phyloP scores from a whole-genome alignment of 2,797 vertebrate genomes.

The Fundulus diaphanus region DNA sequence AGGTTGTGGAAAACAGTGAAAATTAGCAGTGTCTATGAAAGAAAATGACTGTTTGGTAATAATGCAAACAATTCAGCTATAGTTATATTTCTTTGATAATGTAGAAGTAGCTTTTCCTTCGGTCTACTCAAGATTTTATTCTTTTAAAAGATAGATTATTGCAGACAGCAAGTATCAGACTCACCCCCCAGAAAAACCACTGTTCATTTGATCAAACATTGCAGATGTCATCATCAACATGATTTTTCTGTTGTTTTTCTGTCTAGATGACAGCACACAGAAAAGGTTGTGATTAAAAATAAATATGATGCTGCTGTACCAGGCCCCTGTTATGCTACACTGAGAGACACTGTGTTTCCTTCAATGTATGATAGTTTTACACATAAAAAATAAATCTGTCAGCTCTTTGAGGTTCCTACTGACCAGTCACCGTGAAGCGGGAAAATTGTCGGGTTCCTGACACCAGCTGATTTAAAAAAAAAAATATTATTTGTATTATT shows the following conservation, averaged over 20 bases:
- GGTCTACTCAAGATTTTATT: not conserved
- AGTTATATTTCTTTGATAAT: not conserved
- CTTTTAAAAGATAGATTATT: conserved; percentile 4
- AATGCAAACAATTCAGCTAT: not conserved
- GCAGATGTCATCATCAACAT: not conserved
- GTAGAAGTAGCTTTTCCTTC: not conserved
- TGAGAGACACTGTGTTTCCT: not conserved
- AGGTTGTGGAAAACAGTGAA: not conserved
- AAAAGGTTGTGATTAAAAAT: conserved; percentile 11
- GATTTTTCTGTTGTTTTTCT: conserved; percentile 8
- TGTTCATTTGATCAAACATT: conserved; percentile 10
- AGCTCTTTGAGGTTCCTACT: not conserved
- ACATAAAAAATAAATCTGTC: not conserved
- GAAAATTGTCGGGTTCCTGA: not conserved
- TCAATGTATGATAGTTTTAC: not conserved
- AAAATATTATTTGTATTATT: not conserved
- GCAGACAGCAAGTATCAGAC: not conserved
- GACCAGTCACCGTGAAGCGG: not conserved
- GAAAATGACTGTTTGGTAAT: not conserved
- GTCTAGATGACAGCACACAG: conserved; percentile 14
- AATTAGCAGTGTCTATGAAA: not conserved
- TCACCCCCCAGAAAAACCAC: not conserved
- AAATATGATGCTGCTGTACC: not conserved
- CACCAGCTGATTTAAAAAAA: not conserved
- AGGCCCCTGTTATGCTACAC: not conserved